Conservation (phyloP, 2,797 vertebrate genomes). For the Phalanger gymnotis region DNA sequence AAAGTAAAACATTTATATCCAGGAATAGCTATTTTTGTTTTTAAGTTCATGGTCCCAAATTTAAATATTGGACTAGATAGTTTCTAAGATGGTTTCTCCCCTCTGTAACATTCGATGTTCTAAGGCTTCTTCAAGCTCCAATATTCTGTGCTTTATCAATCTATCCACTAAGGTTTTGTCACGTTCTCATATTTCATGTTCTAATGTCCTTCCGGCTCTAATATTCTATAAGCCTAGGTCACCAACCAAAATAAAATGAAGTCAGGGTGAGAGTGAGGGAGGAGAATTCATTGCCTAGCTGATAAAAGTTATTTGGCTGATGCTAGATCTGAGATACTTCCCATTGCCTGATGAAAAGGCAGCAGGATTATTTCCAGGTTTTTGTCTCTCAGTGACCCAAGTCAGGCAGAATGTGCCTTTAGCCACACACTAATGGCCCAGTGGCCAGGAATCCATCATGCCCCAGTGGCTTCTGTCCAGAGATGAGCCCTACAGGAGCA, state of each 20-base stretch:
- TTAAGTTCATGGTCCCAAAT: not conserved
- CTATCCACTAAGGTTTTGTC: not conserved
- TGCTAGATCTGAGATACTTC: not conserved
- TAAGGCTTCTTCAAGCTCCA: not conserved
- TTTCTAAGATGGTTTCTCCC: not conserved
- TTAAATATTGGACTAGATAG: not conserved
- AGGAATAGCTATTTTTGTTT: not conserved
- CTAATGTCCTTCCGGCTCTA: not conserved
- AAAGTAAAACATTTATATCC: not conserved
- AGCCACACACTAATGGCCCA: not conserved
- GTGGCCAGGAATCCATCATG: not conserved
- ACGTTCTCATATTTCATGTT: not conserved
- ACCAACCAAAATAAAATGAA: not conserved
- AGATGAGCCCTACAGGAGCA: not conserved
- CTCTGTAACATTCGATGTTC: not conserved
- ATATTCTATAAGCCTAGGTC: not conserved
- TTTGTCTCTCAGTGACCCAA: not conserved
- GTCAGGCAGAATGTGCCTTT: not conserved
- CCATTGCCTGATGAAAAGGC: accelerated
- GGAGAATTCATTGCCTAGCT: not conserved
- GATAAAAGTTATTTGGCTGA: not conserved
- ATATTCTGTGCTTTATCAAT: not conserved
- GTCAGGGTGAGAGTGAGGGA: accelerated
- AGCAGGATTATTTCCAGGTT: not conserved
- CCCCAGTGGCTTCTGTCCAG: not conserved